Conservation (phyloP, 2,797 vertebrate genomes). For the Heterohyrax brucei region DNA sequence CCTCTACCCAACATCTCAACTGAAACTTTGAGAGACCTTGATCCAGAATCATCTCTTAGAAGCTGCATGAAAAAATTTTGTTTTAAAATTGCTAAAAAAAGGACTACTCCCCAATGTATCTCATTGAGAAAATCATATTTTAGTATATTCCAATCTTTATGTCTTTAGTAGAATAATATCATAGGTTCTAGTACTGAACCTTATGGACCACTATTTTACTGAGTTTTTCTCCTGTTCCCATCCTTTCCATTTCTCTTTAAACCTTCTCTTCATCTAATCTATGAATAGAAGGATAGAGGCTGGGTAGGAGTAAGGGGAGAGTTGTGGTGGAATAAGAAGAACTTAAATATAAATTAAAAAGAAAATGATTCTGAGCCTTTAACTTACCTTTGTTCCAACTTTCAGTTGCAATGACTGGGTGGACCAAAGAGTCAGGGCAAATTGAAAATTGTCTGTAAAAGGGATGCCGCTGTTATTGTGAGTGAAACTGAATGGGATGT, state of each 20-base stretch:
- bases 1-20: too few species aligned
- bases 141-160: not conserved
- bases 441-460: slow-evolving; percentile 82
- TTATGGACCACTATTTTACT: slow-evolving; percentile 20
- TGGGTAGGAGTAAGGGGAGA: not conserved
- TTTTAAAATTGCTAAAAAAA: not conserved
- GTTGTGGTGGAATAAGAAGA: slow-evolving; percentile 23
- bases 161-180: slow-evolving; percentile 59
- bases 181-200: slow-evolving; percentile 22
- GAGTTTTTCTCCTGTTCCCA: slow-evolving; percentile 21
- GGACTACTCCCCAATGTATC: not conserved
- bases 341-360: slow-evolving; percentile 65
- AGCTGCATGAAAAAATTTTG: too few species aligned
- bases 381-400: slow-evolving; percentile 80
- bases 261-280: not conserved
- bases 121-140: slow-evolving; percentile 63
- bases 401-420: slow-evolving; percentile 69
- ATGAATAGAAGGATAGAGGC: not conserved
- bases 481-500: slow-evolving; percentile 74
- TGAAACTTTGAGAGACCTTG: too few species aligned
- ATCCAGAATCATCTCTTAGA: too few species aligned
- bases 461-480: slow-evolving; percentile 72
- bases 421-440: slow-evolving; percentile 72
- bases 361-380: slow-evolving; percentile 70
- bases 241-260: slow-evolving; percentile 40